Base-by-base conservation (phyloP, 2,797 vertebrate genomes). In the Microtus californicus region DNA sequence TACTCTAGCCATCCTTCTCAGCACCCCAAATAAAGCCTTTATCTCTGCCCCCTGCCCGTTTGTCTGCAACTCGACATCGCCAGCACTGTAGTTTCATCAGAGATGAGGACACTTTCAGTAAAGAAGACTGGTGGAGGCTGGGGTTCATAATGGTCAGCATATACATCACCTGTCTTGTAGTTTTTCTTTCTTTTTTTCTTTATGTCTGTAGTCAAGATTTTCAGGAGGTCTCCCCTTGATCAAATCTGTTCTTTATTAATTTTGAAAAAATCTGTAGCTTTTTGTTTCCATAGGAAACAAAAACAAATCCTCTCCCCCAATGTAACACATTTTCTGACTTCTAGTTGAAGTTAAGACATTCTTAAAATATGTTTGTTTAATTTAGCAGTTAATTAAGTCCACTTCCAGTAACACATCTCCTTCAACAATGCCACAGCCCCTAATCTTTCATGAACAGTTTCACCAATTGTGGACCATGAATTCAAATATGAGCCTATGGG, bases 1-100 rank as follows among this genome's bases (percentile, higher is more conserved):
- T 97, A 97, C 61, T 11, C 29, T 5, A 81, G 19, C 92, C 8
- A 0, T 6, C 2, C 83, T 90, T 12, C 11, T 2, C 19, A 8
- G 12, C 0, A 2, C 13, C n/a, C 23, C 19, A 34, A 94, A 54
- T 97, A 97, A 98, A 97, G 87, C 31, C 65, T 67, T 40, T 21
- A 37, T 93, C 93, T 85, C 59, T 56, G 19, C 1, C 43, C n/a
- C 6, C 61, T 56, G 17, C 7, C 61, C 19, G 1, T 19, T 9
- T 69, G 14, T n/a, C 40, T 61, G 37, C 27, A 59, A 9, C 37
- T 37, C 13, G 27, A 25, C 12, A 37, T 13, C 14, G 7, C 12
- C 63, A 31, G 25, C 4, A 14, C 78, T 45, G 15, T 14, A 59
- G 51, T 71, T 87, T 83, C 43, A 29, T 79, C 71, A 73, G 76